phyloP scores from a whole-genome alignment of 1,140 invertebrate species.

The Drosophila lacertosa region DNA sequence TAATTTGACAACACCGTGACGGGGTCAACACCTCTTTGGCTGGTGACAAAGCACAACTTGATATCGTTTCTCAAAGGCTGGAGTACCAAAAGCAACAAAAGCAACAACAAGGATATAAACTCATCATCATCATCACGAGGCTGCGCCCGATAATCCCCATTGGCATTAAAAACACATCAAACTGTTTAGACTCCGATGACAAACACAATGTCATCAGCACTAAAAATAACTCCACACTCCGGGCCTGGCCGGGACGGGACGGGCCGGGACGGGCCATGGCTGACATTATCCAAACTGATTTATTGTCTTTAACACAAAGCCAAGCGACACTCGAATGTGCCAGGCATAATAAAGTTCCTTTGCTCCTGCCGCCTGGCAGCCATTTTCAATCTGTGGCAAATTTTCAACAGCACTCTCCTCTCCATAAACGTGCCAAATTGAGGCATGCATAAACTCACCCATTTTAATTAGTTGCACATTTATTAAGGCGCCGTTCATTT shows the following conservation, averaged over 20 bases:
- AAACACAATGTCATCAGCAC: constrained; percentile 61
- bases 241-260: too few species aligned
- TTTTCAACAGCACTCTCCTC: constrained; percentile 39
- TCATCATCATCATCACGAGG: constrained; percentile 9
- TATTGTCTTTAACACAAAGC: constrained; percentile 70
- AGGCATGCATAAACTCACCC: constrained; percentile 39
- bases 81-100: constrained; percentile 3
- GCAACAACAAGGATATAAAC: constrained; percentile 8
- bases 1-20: constrained; percentile 63
- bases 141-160: constrained; percentile 48
- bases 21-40: constrained; percentile 57
- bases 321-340: constrained; percentile 57
- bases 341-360: constrained; percentile 47
- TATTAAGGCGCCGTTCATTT: constrained; percentile 31
- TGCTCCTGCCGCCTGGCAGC: background rate
- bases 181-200: constrained; percentile 45
- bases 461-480: constrained; percentile 54
- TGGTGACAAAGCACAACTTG: constrained; percentile 23
- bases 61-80: constrained; percentile 64
- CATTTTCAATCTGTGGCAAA: constrained; percentile 6
- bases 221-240: constrained; percentile 45
- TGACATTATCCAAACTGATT: constrained; percentile 77
- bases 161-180: constrained; percentile 78
- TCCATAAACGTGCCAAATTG: constrained; percentile 26
- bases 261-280: constrained; percentile 33